Conservation (phyloP, 23 tunicate genomes). For the Corella eumyota region DNA sequence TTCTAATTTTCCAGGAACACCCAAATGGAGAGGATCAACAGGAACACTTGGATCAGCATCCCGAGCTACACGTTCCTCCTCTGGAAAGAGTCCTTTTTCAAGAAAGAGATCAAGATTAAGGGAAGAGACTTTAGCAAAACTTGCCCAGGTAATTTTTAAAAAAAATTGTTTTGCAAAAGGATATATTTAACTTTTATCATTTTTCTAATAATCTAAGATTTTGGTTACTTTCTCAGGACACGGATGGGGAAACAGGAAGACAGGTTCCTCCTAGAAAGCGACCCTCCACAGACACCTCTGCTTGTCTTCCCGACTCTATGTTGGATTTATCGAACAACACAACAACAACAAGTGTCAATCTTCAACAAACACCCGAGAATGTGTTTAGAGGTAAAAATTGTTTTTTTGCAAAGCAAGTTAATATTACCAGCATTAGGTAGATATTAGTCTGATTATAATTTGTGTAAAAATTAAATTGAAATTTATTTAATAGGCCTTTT, state of each 20-base stretch:
- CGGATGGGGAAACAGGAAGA: slow-evolving; percentile 25
- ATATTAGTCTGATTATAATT: no score
- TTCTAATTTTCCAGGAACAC: slow-evolving; percentile 38
- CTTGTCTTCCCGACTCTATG: slow-evolving; percentile 64
- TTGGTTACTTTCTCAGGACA: slow-evolving; percentile 17
- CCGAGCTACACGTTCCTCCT: slow-evolving; percentile 38
- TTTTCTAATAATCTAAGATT: neutral
- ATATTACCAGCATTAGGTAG: no score
- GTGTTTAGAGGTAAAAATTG: slow-evolving; percentile 11
- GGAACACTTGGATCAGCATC: slow-evolving; percentile 3
- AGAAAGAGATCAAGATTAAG: slow-evolving; percentile 63
- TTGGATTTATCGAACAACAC: slow-evolving; percentile 50
- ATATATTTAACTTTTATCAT: neutral
- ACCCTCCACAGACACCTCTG: slow-evolving; percentile 68
- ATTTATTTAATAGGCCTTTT: no score
- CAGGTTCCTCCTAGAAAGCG: slow-evolving; percentile 66
- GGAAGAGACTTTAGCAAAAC: slow-evolving; percentile 78
- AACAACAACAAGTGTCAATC: slow-evolving; percentile 10
- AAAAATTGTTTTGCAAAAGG: neutral
- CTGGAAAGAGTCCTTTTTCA: slow-evolving; percentile 47
- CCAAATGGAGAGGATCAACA: slow-evolving; percentile 59
- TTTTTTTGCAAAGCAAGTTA: no score
- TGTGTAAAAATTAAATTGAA: no score
- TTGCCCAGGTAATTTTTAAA: slow-evolving; percentile 47
- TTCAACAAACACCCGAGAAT: slow-evolving; percentile 17